A percentile compares a stretch with the other conserved stretches of the same genome.
phyloP scores from a whole-genome alignment of 2,888 invertebrate species.

The Cheilosia scutellata region DNA sequence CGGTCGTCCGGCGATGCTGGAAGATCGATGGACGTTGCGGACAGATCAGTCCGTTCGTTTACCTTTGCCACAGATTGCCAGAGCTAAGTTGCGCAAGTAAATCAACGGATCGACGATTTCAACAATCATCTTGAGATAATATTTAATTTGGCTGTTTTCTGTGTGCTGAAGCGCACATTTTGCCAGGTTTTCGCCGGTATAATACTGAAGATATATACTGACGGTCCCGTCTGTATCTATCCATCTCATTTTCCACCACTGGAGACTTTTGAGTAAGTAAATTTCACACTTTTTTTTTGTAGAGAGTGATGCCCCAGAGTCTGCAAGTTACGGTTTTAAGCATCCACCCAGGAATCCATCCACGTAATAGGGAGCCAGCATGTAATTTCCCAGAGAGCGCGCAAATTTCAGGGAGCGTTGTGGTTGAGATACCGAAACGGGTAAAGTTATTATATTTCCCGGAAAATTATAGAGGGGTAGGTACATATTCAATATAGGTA shows the following conservation, averaged over 20 bases:
- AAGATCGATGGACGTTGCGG: constrained; percentile 32
- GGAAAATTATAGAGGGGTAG: constrained; percentile 35
- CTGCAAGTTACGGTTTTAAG: constrained; percentile 22
- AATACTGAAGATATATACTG: not conserved
- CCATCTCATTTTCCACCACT: not conserved
- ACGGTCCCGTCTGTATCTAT: constrained; percentile 23
- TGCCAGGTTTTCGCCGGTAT: constrained; percentile 23
- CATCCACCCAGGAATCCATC: constrained; percentile 19
- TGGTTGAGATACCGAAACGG: constrained; percentile 43
- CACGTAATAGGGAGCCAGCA: constrained; percentile 62
- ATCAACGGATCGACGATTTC: constrained; percentile 70
- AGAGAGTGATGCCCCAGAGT: constrained; percentile 32
- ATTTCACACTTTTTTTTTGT: constrained; percentile 68
- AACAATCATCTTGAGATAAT: constrained; percentile 75
- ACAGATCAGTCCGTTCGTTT: constrained; percentile 64
- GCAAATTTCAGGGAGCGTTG: constrained; percentile 66
- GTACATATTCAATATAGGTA: too few species aligned
- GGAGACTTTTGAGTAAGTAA: constrained; percentile 41
- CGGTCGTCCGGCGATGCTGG: constrained; percentile 55
- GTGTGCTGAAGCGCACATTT: constrained; percentile 45
- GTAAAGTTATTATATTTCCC: constrained; percentile 66
- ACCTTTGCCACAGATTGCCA: constrained; percentile 71
- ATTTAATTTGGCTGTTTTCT: constrained; percentile 68
- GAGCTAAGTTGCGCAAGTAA: constrained; percentile 65
- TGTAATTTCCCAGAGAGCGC: constrained; percentile 55